These are phyloP conservation scores for Ceratoteleas bidentatus DNA, from an alignment of 1,140 invertebrate genomes.

Conservation along the genomic window DNA sequence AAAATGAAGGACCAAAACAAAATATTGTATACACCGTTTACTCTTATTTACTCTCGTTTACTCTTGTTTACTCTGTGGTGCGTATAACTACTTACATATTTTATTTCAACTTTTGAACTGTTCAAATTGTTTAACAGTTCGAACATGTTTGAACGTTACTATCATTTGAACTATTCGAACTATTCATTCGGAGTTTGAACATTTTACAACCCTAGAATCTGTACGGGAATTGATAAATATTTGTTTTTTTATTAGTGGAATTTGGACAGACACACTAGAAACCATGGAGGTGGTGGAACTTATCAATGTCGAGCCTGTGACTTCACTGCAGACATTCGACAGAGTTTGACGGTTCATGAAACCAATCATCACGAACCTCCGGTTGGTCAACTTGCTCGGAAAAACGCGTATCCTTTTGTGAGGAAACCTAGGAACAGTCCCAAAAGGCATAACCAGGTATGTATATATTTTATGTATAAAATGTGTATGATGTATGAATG, in stretches of 20 bases:
- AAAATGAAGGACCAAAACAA: too few relatives aligned
- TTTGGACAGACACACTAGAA: constrained; percentile 94
- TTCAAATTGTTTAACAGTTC: too few relatives aligned
- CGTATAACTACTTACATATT: too few relatives aligned
- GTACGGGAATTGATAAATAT: not conserved
- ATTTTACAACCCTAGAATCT: too few relatives aligned
- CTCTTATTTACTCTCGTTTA: too few relatives aligned
- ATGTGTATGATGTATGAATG: not conserved
- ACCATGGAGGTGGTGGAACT: constrained; percentile 91
- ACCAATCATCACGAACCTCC: constrained; percentile 93
- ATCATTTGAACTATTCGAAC: too few relatives aligned
- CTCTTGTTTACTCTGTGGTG: too few relatives aligned
- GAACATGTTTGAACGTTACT: too few relatives aligned
- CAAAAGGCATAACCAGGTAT: constrained; percentile 79
- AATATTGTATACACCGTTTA: too few relatives aligned
- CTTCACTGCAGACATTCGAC: constrained; percentile 95
- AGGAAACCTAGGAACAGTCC: constrained; percentile 79
- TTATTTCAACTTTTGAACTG: too few relatives aligned
- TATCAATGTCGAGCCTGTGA: constrained; percentile 94
- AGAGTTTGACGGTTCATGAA: constrained; percentile 95
- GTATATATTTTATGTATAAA: not conserved
- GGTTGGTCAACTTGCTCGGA: constrained; percentile 83
- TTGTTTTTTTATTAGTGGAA: constrained; percentile 84
- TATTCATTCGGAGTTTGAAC: too few relatives aligned
- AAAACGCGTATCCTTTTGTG: constrained; percentile 78